Percentiles rank a stretch among this genome's conserved stretches.
These are phyloP conservation scores for Callosobruchus maculatus DNA, from an alignment of 2,888 invertebrate species.

Conservation along the genomic window DNA sequence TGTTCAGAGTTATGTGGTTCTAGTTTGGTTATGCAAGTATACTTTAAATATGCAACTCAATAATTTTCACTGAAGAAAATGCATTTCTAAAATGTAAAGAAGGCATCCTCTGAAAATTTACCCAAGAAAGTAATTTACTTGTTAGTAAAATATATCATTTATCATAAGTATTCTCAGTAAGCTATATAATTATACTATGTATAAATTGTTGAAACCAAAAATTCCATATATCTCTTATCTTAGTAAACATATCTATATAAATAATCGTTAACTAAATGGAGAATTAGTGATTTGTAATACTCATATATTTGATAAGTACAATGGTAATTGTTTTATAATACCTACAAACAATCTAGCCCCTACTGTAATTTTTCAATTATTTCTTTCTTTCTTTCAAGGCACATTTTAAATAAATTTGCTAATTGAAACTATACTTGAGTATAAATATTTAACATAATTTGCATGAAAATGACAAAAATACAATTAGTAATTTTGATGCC, in stretches of 20 bases:
- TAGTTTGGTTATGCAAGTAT: background rate
- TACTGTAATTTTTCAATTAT: too few relatives aligned
- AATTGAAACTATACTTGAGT: too few relatives aligned
- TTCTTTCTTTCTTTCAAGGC: too few relatives aligned
- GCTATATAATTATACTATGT: background rate
- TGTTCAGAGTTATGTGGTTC: background rate
- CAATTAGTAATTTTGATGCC: too few relatives aligned
- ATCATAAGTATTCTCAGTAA: background rate
- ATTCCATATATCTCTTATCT: too few relatives aligned
- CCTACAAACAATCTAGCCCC: background rate
- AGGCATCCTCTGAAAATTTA: background rate
- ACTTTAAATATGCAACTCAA: background rate
- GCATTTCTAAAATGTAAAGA: background rate
- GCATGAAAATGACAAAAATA: too few relatives aligned
- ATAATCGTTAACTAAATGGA: background rate
- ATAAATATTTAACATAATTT: too few relatives aligned
- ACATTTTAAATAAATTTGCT: too few relatives aligned
- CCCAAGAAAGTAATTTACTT: background rate
- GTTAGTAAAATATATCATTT: background rate
- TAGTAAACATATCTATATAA: background rate
- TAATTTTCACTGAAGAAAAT: background rate
- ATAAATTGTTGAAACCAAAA: too few relatives aligned
- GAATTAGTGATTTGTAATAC: background rate
- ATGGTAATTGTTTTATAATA: background rate
- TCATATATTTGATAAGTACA: background rate